Conservation (phyloP, 2,888 invertebrate genomes). For the Pteria penguin region DNA sequence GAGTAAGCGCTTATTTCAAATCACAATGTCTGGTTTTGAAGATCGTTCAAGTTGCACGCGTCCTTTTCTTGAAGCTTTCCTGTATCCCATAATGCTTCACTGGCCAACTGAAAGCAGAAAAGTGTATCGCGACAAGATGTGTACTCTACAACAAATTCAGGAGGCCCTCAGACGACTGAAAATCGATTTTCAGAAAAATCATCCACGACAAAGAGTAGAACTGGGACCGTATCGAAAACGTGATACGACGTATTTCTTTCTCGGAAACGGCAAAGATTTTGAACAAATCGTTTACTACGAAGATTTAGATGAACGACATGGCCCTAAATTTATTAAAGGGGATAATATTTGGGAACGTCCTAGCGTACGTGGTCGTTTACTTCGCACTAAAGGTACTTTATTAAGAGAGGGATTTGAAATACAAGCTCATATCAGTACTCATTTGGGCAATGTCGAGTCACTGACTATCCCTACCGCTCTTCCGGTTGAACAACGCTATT, state of each 20-base stretch:
- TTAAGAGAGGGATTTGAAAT: conserved; percentile 52
- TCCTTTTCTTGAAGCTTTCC: conserved; percentile 49
- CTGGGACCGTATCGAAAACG: conserved; percentile 46
- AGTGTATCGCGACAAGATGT: background rate
- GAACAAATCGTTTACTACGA: conserved; percentile 48
- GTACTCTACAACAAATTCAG: conserved; percentile 1
- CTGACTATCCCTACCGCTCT: conserved; percentile 57
- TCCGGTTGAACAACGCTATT: conserved; percentile 46
- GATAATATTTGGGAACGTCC: conserved; percentile 53
- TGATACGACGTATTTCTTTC: conserved; percentile 62
- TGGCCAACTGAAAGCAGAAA: conserved; percentile 51
- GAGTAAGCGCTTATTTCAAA: conserved; percentile 44
- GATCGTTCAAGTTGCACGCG: conserved; percentile 1
- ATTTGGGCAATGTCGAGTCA: conserved; percentile 33
- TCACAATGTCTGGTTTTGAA: conserved; percentile 12
- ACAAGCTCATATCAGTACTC: conserved; percentile 33
- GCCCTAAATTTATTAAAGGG: conserved; percentile 31
- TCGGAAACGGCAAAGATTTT: conserved; percentile 55
- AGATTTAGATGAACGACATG: conserved; percentile 37
- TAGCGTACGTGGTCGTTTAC: conserved; percentile 42
- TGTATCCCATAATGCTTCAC: conserved; percentile 54
- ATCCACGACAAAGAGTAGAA: conserved; percentile 53
- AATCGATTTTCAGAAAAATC: conserved; percentile 50
- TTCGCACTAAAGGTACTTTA: conserved; percentile 53
- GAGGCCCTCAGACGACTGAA: conserved; percentile 47